Percentiles rank a stretch among this genome's conserved stretches.
Conservation (phyloP, 1,140 invertebrate genomes). For the Episyrphus balteatus region DNA sequence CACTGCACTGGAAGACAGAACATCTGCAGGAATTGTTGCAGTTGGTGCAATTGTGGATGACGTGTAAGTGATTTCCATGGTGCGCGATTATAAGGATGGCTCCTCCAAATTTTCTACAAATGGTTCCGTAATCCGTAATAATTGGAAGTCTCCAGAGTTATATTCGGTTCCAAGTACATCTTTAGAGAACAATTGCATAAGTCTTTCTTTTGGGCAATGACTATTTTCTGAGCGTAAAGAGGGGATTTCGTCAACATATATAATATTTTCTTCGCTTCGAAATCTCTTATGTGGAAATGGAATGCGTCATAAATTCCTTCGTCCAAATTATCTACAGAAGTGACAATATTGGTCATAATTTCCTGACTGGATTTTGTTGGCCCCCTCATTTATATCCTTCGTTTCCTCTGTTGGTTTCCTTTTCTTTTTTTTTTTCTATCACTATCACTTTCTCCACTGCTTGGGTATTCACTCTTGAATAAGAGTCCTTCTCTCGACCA, state of each 20-base stretch:
- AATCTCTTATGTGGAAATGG: conserved; percentile 3
- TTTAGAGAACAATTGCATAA: conserved; percentile 2
- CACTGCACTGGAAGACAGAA: neutral
- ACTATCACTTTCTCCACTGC: too few relatives aligned
- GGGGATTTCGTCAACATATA: conserved; percentile 2
- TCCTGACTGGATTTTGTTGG: too few relatives aligned
- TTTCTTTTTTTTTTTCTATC: too few relatives aligned
- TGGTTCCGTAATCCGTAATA: conserved; percentile 2
- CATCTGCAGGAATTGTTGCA: conserved; percentile 7
- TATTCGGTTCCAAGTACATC: conserved; percentile 3
- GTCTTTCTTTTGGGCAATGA: conserved; percentile 2
- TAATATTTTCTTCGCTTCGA: conserved; percentile 2
- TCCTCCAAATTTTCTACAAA: conserved; percentile 5
- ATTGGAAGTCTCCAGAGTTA: conserved; percentile 1
- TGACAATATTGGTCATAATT: too few relatives aligned
- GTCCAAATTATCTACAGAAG: conserved; percentile 2
- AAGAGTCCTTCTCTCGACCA: too few relatives aligned
- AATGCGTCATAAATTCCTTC: conserved; percentile 2
- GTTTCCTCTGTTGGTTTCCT: too few relatives aligned
- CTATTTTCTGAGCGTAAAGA: neutral
- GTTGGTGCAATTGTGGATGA: conserved; percentile 4
- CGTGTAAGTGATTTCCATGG: conserved; percentile 3
- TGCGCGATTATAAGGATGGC: conserved; percentile 4
- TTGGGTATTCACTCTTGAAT: too few relatives aligned
- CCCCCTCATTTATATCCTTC: too few relatives aligned